Evolutionary conservation across 2,888 invertebrate species (phyloP), one percentile per base, ranked within the genome.

Genomic region (Pedicia rivosa): DNA sequence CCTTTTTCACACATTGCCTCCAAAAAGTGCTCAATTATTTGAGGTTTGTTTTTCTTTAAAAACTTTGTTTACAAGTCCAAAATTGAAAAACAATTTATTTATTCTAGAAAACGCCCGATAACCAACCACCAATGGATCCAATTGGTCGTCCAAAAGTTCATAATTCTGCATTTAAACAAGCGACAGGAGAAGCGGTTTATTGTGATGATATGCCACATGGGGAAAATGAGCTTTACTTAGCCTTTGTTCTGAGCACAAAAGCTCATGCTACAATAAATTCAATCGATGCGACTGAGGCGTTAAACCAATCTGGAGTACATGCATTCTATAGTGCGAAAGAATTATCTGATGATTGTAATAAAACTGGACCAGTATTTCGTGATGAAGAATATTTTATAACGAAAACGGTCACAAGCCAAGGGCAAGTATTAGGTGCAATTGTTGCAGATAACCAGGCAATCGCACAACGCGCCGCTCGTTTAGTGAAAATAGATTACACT

Each of bases 181-280:
- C 81, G 2, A 80, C 88, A 1, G 86, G 94, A 2, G 92, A 94
- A 65, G 92, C 94, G 0, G 65, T 83, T 35, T 95, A 92, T 54
- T 78, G 81, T 45, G 91, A 91, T 53, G 95, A 95, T 53, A 78
- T 90, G 47, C 87, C 88, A 0, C 63, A 57, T 34, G 69, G 70
- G 43, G 71, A 74, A 49, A 74, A 76, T 34, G 92, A 94, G 56
- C 62, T 91, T 3, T 86, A 83, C 49, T 60, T 90, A 48, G 75
- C 77, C 1, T 67, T 83, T 31, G 90, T 94, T 0, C 49, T 78
- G 1, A 90, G 90, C 49, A 75, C 75, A 1, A 77, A 72, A 59
- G 73, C 91, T 0, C 80, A 87, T 50, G 94, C 92, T 0, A 78
- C 74, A 47, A 70, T 94, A 37, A 26, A 79, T 4, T 72, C 67